Conservation (phyloP, 1,140 invertebrate species). For the Trachymyrmex septentrionalis region DNA sequence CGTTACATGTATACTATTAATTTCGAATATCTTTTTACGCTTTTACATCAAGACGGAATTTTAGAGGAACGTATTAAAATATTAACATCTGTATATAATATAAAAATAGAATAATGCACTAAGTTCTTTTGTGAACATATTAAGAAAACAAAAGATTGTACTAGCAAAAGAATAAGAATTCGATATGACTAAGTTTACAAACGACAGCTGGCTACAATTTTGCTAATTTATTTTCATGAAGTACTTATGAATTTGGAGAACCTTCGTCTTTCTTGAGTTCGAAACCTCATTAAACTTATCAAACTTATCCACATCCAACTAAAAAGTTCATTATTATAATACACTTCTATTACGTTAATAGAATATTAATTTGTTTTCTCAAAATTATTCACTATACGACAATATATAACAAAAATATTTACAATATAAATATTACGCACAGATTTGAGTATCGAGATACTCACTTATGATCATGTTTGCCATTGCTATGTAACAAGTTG, state of each 20-base stretch:
- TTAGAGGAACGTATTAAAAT: slow-evolving; percentile 3
- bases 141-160: background rate
- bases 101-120: background rate
- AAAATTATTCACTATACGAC: background rate
- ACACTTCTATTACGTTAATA: background rate
- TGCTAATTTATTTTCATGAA: slow-evolving; percentile 15
- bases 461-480: slow-evolving; percentile 85
- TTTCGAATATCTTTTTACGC: background rate
- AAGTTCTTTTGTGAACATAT: background rate
- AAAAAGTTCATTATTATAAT: slow-evolving; percentile 4
- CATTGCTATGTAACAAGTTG: slow-evolving; percentile 83
- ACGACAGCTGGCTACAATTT: background rate
- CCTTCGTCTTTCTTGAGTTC: background rate
- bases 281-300: background rate
- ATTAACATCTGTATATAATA: background rate
- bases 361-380: slow-evolving; percentile 9
- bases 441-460: slow-evolving; percentile 60
- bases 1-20: background rate
- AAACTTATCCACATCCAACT: slow-evolving; percentile 2
- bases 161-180: background rate
- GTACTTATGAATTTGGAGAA: slow-evolving; percentile 11
- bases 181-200: background rate
- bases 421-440: background rate
- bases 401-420: background rate
- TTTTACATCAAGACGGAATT: background rate